Percentiles rank a stretch among this genome's conserved stretches.
These are phyloP conservation scores for Pollachius pollachius DNA, from an alignment of 2,113 vertebrate species.

Conservation along the genomic window DNA sequence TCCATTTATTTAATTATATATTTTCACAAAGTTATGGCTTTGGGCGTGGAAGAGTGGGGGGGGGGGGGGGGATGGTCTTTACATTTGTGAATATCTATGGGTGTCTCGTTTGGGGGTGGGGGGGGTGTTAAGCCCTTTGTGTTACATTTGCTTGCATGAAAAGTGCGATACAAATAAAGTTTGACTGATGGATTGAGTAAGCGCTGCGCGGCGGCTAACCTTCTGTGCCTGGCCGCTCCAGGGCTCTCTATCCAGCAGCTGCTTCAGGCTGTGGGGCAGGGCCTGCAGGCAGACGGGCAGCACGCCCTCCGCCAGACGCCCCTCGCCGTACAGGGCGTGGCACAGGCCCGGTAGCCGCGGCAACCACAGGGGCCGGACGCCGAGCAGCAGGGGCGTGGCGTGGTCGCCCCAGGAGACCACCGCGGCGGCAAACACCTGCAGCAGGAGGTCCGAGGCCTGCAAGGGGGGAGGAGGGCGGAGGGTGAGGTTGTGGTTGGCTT, in stretches of 20 bases:
- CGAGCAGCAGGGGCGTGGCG: constrained; percentile 80
- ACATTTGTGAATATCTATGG: no score
- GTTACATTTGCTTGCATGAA: no score
- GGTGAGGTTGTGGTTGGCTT: background rate
- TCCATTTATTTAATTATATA: no score
- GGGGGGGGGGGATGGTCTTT: no score
- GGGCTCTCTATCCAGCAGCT: constrained; percentile 85
- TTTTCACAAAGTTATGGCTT: no score
- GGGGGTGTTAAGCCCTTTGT: no score
- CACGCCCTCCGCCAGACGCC: constrained; percentile 52
- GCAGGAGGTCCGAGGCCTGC: constrained; percentile 83
- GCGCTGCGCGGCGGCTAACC: constrained; percentile 57
- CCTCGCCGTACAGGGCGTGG: constrained; percentile 66
- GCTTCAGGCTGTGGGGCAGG: constrained; percentile 78
- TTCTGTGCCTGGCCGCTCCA: constrained; percentile 88
- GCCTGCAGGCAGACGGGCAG: constrained; percentile 74
- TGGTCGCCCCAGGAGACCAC: constrained; percentile 90
- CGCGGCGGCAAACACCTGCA: constrained; percentile 81
- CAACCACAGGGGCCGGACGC: constrained; percentile 82
- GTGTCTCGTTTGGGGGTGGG: no score
- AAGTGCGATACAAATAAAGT: no score
- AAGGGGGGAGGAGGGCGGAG: background rate
- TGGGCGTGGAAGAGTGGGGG: no score
- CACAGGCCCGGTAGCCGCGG: constrained; percentile 62
- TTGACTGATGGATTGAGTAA: no score